A percentile compares a stretch with the other conserved stretches of the same genome.
Evolutionary conservation across 2,113 vertebrate genomes (phyloP).

Genomic region (Nipponia nippon): DNA sequence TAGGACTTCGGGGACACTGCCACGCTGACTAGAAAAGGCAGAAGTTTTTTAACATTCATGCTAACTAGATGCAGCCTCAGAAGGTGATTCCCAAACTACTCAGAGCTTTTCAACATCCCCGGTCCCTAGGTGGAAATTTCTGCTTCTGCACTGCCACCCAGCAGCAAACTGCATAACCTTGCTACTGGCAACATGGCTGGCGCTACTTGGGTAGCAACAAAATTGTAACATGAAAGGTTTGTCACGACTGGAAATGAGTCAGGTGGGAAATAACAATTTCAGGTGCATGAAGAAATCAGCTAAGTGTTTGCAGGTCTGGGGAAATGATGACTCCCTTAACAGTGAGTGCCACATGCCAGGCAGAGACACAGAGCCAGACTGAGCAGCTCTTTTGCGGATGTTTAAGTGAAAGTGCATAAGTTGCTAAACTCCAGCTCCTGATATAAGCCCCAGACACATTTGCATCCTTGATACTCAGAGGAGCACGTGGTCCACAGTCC

Average conservation of each 20-base stretch:
- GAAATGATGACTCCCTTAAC: accelerated
- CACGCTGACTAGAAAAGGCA: background rate
- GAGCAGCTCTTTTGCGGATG: accelerated
- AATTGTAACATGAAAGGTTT: background rate
- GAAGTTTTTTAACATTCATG: background rate
- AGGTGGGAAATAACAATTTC: background rate
- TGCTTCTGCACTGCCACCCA: background rate
- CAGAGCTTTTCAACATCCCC: background rate
- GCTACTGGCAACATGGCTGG: background rate
- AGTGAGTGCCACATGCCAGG: background rate
- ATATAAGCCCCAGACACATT: background rate
- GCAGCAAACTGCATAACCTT: background rate
- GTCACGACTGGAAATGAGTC: background rate
- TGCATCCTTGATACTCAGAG: background rate
- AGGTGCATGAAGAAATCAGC: background rate
- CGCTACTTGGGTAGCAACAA: background rate
- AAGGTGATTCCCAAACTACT: background rate
- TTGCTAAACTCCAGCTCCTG: background rate
- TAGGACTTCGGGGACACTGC: background rate
- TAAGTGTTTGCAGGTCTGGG: background rate
- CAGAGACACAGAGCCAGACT: background rate
- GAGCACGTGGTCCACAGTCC: background rate
- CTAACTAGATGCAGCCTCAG: background rate
- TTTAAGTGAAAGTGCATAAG: background rate
- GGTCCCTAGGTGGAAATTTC: background rate